phyloP scores from a whole-genome alignment of 2,888 invertebrate species.

The Caradrina clavipalpis region DNA sequence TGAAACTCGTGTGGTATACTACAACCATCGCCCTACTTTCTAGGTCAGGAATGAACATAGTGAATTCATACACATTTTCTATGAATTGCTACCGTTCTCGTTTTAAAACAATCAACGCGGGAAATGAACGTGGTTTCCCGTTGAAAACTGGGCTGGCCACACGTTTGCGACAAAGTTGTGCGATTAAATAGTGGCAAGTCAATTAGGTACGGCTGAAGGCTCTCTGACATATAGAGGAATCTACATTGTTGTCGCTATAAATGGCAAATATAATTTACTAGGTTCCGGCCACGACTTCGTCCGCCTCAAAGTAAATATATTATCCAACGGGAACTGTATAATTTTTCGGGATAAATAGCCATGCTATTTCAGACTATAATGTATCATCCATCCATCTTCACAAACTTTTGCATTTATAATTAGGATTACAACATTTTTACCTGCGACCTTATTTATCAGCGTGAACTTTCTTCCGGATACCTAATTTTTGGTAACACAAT shows the following conservation, averaged over 20 bases:
- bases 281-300: no score
- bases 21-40: constrained; percentile 38
- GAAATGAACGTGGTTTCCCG: constrained; percentile 30
- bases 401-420: no score
- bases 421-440: no score
- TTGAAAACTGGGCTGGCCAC: constrained; percentile 17
- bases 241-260: constrained; percentile 3
- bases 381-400: no score
- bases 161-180: constrained; percentile 9
- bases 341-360: no score
- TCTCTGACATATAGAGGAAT: background rate
- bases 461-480: no score
- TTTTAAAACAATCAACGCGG: constrained; percentile 48
- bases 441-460: no score
- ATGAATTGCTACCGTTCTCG: constrained; percentile 35
- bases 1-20: constrained; percentile 21
- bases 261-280: background rate
- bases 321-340: no score
- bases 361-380: no score
- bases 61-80: constrained; percentile 36
- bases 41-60: constrained; percentile 36
- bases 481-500: no score
- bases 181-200: background rate
- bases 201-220: background rate
- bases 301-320: no score